These are phyloP conservation scores for Halictus ligatus DNA, from an alignment of 2,888 invertebrate genomes.

Conservation along the genomic window DNA sequence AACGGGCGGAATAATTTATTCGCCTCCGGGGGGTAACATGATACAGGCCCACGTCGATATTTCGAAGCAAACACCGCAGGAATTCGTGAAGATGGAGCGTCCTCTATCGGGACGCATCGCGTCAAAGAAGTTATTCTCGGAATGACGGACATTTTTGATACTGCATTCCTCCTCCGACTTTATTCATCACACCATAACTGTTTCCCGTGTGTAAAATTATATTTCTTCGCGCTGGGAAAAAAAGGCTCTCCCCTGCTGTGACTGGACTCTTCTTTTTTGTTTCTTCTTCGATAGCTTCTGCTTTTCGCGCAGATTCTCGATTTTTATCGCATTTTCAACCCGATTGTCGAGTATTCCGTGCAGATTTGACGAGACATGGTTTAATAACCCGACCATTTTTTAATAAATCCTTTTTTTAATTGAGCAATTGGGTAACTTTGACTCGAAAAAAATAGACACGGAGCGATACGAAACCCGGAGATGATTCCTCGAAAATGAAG, in stretches of 20 bases:
- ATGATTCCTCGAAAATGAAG: background rate
- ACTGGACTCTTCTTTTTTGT: too few relatives aligned
- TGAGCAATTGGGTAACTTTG: too few relatives aligned
- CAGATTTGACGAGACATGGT: background rate
- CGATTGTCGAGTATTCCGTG: background rate
- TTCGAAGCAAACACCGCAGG: background rate
- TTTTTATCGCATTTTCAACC: background rate
- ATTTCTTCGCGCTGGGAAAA: background rate
- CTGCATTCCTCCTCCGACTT: conserved; percentile 13
- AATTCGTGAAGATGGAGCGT: conserved; percentile 9
- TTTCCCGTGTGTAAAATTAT: background rate
- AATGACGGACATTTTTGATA: conserved; percentile 38
- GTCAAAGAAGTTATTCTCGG: conserved; percentile 45
- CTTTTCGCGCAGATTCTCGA: background rate
- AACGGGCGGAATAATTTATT: background rate
- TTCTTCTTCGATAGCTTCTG: background rate
- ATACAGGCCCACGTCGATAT: background rate
- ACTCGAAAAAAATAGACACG: too few relatives aligned
- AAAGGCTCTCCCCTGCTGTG: background rate
- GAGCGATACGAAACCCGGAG: too few relatives aligned
- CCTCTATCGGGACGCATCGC: conserved; percentile 1
- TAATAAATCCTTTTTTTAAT: background rate
- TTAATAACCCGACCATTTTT: background rate
- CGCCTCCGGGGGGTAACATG: background rate
- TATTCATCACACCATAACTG: conserved; percentile 11